Evolutionary conservation across 2,888 invertebrate genomes (phyloP).

Genomic region (Argyresthia goedartella): DNA sequence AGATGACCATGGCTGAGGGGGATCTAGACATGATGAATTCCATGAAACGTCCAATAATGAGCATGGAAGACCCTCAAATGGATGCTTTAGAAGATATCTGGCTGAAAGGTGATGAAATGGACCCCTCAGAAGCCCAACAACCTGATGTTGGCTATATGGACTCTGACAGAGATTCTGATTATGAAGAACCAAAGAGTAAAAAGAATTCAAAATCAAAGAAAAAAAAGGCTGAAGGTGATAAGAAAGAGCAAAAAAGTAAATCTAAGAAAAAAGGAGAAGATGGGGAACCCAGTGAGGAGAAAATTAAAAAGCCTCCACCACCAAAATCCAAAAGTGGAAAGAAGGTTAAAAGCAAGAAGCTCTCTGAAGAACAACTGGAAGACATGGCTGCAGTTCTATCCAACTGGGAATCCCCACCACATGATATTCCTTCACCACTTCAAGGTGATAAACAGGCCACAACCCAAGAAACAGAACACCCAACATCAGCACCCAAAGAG

Average conservation of each 20-base stretch:
- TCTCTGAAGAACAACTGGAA: slow-evolving; percentile 42
- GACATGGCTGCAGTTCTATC: slow-evolving; percentile 43
- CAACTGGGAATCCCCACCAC: slow-evolving; percentile 51
- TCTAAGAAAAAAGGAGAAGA: slow-evolving; percentile 13
- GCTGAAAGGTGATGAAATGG: slow-evolving; percentile 85
- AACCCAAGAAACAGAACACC: background rate
- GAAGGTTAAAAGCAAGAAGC: slow-evolving; percentile 41
- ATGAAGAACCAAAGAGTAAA: slow-evolving; percentile 37
- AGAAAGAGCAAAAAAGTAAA: slow-evolving; percentile 28
- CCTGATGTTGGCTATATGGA: slow-evolving; percentile 64
- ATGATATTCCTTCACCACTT: slow-evolving; percentile 13
- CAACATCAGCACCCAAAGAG: background rate
- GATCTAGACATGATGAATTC: slow-evolving; percentile 65
- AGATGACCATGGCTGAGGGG: slow-evolving; percentile 67
- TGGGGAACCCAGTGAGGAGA: slow-evolving; percentile 10
- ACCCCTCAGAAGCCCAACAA: slow-evolving; percentile 56
- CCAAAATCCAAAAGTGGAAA: slow-evolving; percentile 10
- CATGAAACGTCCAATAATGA: slow-evolving; percentile 55
- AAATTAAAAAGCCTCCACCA: background rate
- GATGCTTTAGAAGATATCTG: slow-evolving; percentile 84
- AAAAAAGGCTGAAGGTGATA: slow-evolving; percentile 31
- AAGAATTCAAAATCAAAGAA: slow-evolving; percentile 28
- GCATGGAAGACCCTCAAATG: slow-evolving; percentile 74
- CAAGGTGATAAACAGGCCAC: background rate
- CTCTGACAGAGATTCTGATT: slow-evolving; percentile 60